Percentiles rank a stretch among this genome's conserved stretches.
phyloP scores from a whole-genome alignment of 2,888 invertebrate genomes.

The Horisme vitalbata region DNA sequence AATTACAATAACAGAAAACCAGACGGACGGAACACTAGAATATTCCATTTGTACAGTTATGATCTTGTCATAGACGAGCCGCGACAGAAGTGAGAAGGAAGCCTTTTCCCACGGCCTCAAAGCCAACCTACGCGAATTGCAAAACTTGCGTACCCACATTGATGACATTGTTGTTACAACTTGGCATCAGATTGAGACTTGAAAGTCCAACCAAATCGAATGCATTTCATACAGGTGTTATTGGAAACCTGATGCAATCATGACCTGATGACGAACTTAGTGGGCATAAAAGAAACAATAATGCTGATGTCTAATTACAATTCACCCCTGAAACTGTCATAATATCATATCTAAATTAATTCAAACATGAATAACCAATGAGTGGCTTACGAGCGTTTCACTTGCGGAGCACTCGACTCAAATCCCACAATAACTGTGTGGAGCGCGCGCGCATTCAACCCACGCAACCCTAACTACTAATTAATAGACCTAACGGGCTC shows the following conservation, averaged over 20 bases:
- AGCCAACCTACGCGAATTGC: slow-evolving; percentile 51
- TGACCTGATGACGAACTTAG: background rate
- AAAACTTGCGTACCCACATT: slow-evolving; percentile 52
- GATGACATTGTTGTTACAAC: slow-evolving; percentile 46
- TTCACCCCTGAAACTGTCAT: too few species aligned
- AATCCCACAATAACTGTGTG: slow-evolving; percentile 58
- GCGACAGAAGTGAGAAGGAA: slow-evolving; percentile 43
- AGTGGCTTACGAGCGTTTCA: slow-evolving; percentile 47
- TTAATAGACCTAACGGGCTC: slow-evolving; percentile 66
- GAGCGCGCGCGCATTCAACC: slow-evolving; percentile 61
- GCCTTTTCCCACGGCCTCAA: slow-evolving; percentile 71
- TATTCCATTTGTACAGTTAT: slow-evolving; percentile 56
- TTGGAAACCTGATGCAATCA: background rate
- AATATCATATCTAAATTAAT: too few species aligned
- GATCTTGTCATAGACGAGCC: slow-evolving; percentile 46
- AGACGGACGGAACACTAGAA: slow-evolving; percentile 41
- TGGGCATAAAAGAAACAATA: too few species aligned
- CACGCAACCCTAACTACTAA: slow-evolving; percentile 65
- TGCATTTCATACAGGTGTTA: slow-evolving; percentile 4
- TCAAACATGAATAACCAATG: too few species aligned
- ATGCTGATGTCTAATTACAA: too few species aligned
- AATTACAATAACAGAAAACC: slow-evolving; percentile 20
- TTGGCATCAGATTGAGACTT: slow-evolving; percentile 26
- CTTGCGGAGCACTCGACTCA: slow-evolving; percentile 48
- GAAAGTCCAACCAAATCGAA: slow-evolving; percentile 6